Evolutionary conservation across 1,140 invertebrate genomes (phyloP).

Genomic region (Temnothorax nylanderi): DNA sequence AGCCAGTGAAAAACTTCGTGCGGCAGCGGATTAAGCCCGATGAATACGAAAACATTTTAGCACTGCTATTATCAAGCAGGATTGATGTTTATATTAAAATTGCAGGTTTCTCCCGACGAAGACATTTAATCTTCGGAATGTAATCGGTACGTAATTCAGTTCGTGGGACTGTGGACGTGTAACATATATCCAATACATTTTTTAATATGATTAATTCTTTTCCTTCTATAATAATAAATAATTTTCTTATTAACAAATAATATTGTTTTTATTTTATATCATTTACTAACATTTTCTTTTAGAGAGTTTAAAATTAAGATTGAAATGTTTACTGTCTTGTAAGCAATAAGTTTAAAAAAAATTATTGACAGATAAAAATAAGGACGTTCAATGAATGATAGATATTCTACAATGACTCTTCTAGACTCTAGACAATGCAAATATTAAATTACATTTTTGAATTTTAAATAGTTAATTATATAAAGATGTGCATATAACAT

Average conservation of each 20-base stretch:
- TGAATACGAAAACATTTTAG: constrained; percentile 71
- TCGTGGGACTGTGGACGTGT: not conserved
- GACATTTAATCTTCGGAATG: not conserved
- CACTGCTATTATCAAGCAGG: constrained; percentile 60
- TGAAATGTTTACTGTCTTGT: not conserved
- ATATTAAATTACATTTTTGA: not conserved
- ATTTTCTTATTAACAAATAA: not conserved
- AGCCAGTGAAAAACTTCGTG: constrained; percentile 66
- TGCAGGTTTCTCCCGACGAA: not conserved
- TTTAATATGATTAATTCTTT: not conserved
- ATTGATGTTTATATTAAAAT: constrained; percentile 65
- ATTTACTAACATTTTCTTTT: not conserved
- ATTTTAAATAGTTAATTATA: not conserved
- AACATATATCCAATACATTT: not conserved
- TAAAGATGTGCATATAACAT: not conserved
- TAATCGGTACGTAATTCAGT: not conserved
- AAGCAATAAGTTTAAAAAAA: not conserved
- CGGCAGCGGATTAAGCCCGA: constrained; percentile 59
- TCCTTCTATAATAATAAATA: not conserved
- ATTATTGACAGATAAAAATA: not conserved
- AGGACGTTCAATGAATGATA: not conserved
- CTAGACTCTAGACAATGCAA: not conserved
- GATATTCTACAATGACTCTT: not conserved
- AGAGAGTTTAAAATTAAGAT: not conserved
- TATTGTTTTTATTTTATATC: not conserved